Evolutionary conservation across 2,888 invertebrate species (phyloP).

Genomic region (Lithodes maja): DNA sequence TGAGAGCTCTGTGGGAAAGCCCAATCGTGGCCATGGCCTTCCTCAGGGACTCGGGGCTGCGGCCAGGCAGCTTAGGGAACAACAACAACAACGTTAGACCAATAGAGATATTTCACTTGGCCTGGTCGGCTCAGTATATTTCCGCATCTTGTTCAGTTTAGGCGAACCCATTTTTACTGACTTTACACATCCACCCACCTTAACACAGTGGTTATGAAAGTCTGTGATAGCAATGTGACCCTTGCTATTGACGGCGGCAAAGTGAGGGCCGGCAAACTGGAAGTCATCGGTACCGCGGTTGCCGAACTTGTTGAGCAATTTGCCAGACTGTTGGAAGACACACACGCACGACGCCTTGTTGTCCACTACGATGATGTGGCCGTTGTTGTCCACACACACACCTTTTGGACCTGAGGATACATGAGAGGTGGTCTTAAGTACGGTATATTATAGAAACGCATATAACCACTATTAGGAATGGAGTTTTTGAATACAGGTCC

Average conservation of each 20-base stretch:
- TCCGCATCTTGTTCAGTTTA: no score
- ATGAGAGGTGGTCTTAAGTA: no score
- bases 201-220: constrained; percentile 78
- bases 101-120: no score
- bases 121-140: no score
- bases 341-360: constrained; percentile 77
- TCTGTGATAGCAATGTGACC: constrained; percentile 77
- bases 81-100: no score
- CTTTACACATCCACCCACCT: no score
- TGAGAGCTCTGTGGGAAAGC: no score
- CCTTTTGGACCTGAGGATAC: constrained; percentile 76
- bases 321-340: constrained; percentile 77
- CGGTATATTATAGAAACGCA: no score
- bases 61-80: no score
- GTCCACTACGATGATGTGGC: constrained; percentile 77
- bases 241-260: constrained; percentile 76
- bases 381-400: constrained; percentile 75
- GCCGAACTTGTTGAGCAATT: constrained; percentile 76
- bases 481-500: neutral
- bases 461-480: neutral
- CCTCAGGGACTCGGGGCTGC: no score
- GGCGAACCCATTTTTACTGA: no score
- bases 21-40: no score
- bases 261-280: constrained; percentile 78
- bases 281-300: constrained; percentile 75